Evolutionary conservation across 2,113 vertebrate genomes (phyloP).

Genomic region (Lycaon pictus): DNA sequence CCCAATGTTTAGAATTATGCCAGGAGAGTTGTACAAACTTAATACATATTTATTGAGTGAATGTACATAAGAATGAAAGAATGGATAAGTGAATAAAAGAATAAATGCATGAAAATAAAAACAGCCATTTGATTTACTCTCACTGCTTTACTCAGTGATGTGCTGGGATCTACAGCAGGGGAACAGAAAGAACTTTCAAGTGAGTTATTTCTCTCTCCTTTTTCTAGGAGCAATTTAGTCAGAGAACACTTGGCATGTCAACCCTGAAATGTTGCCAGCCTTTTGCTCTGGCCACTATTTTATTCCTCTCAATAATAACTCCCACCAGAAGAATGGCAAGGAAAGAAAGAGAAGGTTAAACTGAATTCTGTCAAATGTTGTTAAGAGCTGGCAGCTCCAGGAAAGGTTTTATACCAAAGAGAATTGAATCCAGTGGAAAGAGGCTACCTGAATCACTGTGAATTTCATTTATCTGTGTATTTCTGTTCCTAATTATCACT

Average conservation of each 20-base stretch:
- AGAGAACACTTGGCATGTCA: slow-evolving; percentile 64
- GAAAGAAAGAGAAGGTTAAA: slow-evolving; percentile 75
- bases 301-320: slow-evolving; percentile 55
- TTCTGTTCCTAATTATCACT: slow-evolving; percentile 33
- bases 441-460: not conserved
- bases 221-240: slow-evolving; percentile 68
- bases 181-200: slow-evolving; percentile 19
- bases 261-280: slow-evolving; percentile 59
- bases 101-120: not conserved
- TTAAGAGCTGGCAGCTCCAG: slow-evolving; percentile 63
- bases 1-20: not conserved
- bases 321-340: slow-evolving; percentile 55
- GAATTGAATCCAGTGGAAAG: slow-evolving; percentile 56
- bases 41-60: not conserved
- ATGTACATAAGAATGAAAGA: not conserved
- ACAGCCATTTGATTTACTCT: not conserved
- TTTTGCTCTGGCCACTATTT: slow-evolving; percentile 53
- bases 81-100: not conserved
- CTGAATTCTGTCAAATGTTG: slow-evolving; percentile 61
- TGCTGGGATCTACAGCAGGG: not conserved
- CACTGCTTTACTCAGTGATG: not conserved
- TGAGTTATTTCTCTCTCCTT: slow-evolving; percentile 58
- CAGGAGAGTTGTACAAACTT: not conserved
- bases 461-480: slow-evolving; percentile 42
- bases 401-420: slow-evolving; percentile 56